Evolutionary conservation across 2,888 invertebrate genomes (phyloP), one percentile per base, ranked within the genome.

Genomic region (Lasioglossum pauxillum): DNA sequence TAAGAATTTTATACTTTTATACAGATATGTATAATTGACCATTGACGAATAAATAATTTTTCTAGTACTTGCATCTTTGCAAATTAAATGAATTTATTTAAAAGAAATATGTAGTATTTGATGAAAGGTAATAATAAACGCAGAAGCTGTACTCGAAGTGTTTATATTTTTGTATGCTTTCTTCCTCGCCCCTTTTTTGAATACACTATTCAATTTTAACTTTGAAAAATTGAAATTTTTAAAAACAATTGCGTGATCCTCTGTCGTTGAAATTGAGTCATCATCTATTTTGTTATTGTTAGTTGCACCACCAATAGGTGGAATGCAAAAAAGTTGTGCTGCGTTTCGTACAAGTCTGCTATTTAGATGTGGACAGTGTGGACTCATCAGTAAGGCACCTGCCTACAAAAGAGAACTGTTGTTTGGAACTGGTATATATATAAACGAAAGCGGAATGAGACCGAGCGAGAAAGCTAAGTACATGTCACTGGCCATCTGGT

Each of bases 1-100:
- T 82, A 88, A 90, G 88, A 73, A 67, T 93, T 93, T 93, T 93
- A 92, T 93, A 92, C 92, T 88, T 92, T 92, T 93, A 88, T 93
- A 91, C 41, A 82, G n/a, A 79, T 80, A 57, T 87, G 80, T 83
- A 84, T 78, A 83, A 83, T 75, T 82, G 38, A 75, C n/a, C 87
- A 85, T 89, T 90, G 83, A 89, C 84, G 88, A 92, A 89, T 91
- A 90, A 89, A 90, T 84, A 74, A 81, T 81, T 83, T 85, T 87
- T 69, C 53, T 80, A 79, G 64, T 31, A 78, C 10, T n/a, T 38
- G 27, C 35, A 38, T 78, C 27, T 35, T 83, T 73, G 67, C 2
- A 38, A 76, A 80, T 64, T 41, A 41, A 53, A 83, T 41, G 69
- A 49, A 73, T 46, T 16, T 69, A 35, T 49, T 14, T 19, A 67